Evolutionary conservation across 2,113 vertebrate species (phyloP).

Genomic region (Cercocebus atys): DNA sequence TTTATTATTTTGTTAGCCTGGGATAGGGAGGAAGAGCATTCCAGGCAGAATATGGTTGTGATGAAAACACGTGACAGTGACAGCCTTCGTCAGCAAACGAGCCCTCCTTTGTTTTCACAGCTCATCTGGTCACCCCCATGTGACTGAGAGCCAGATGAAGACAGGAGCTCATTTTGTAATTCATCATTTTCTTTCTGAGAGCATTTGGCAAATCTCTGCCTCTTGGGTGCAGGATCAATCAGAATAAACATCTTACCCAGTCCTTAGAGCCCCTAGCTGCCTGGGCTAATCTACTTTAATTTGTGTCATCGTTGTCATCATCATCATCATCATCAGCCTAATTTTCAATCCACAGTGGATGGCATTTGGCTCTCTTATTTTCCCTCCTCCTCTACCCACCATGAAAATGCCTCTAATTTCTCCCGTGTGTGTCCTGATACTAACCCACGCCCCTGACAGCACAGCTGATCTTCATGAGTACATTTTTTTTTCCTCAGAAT

Average conservation of each 20-base stretch:
- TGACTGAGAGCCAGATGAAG: neutral
- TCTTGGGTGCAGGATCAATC: neutral
- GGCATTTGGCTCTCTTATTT: neutral
- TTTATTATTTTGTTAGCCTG: neutral
- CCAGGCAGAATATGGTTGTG: neutral
- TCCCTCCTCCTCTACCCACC: neutral
- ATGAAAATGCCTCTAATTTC: accelerated
- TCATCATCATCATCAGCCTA: neutral
- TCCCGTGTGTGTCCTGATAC: neutral
- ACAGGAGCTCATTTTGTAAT: neutral
- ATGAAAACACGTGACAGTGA: accelerated
- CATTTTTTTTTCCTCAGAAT: neutral
- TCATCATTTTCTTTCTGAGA: neutral
- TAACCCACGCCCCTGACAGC: accelerated
- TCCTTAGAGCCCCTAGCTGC: accelerated
- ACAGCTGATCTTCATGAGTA: neutral
- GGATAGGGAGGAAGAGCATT: neutral
- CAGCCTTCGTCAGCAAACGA: accelerated
- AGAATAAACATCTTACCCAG: neutral
- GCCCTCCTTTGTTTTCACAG: neutral
- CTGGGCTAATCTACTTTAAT: neutral
- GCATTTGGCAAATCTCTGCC: neutral
- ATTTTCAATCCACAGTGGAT: neutral
- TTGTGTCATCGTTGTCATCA: no score
- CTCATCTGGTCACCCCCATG: neutral